Conservation (phyloP, 2,888 invertebrate genomes). For the Muschampia plurimacula region DNA sequence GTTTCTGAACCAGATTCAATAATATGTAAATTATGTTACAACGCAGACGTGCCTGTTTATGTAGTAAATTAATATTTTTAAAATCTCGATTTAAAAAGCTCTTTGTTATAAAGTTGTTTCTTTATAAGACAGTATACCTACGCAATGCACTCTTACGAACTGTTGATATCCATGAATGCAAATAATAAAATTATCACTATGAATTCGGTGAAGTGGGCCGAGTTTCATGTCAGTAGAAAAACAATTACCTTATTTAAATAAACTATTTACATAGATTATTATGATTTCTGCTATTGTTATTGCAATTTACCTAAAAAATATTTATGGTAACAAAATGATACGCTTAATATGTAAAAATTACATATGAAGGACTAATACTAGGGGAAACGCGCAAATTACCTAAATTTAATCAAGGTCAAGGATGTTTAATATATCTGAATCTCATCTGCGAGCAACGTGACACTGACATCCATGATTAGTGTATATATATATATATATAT, state of each 20-base stretch:
- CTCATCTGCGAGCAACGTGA: not conserved
- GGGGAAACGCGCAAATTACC: too few relatives aligned
- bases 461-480: not conserved
- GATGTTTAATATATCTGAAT: not conserved
- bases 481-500: too few relatives aligned
- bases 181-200: not conserved
- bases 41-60: constrained; percentile 19
- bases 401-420: too few relatives aligned
- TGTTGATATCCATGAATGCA: too few relatives aligned
- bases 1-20: not conserved
- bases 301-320: constrained; percentile 1
- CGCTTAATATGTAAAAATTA: not conserved
- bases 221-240: too few relatives aligned
- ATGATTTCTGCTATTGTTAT: constrained; percentile 18
- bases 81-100: constrained; percentile 13
- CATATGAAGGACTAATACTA: not conserved
- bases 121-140: too few relatives aligned
- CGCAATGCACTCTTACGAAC: too few relatives aligned
- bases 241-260: too few relatives aligned
- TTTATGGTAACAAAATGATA: constrained; percentile 33
- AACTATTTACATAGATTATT: constrained; percentile 13
- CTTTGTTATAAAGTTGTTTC: not conserved
- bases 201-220: too few relatives aligned
- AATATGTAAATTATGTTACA: too few relatives aligned
- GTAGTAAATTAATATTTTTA: constrained; percentile 6